These are phyloP conservation scores for Bostrychus sinensis DNA, from an alignment of 2,113 vertebrate genomes.

Conservation along the genomic window DNA sequence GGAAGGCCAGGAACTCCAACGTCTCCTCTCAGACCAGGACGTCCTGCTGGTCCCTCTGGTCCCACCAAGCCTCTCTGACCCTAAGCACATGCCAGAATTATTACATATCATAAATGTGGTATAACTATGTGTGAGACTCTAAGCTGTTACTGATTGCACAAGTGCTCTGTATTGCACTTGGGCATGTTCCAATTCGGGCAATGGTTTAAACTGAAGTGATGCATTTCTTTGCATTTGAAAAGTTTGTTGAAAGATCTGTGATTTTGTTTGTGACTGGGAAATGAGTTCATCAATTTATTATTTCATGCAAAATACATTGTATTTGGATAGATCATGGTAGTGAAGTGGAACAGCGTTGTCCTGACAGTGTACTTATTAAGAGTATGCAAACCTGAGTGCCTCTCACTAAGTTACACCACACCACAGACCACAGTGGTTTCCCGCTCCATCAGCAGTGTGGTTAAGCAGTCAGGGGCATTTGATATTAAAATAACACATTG, in stretches of 20 bases:
- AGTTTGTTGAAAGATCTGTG: no score
- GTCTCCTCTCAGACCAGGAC: slow-evolving; percentile 85
- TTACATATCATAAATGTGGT: no score
- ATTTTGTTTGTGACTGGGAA: no score
- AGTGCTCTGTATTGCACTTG: no score
- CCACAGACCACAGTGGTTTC: slow-evolving; percentile 54
- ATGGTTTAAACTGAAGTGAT: no score
- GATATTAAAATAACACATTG: slow-evolving; percentile 63
- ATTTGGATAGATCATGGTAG: no score
- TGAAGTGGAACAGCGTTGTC: no score
- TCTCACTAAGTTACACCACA: slow-evolving; percentile 43
- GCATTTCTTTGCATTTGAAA: background rate
- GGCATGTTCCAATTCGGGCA: no score
- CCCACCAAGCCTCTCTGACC: slow-evolving; percentile 84
- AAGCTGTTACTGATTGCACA: no score
- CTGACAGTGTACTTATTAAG: slow-evolving; percentile 18
- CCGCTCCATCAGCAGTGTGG: slow-evolving; percentile 54
- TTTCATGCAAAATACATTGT: no score
- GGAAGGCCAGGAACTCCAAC: slow-evolving; percentile 83
- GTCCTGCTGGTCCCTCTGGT: slow-evolving; percentile 81
- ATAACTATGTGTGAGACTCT: no score
- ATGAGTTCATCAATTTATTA: no score
- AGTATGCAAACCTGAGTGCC: slow-evolving; percentile 26
- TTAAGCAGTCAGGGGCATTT: slow-evolving; percentile 30
- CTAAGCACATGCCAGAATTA: slow-evolving; percentile 63